Evolutionary conservation across 2,797 vertebrate species (phyloP).

Genomic region (Babyrousa celebensis): DNA sequence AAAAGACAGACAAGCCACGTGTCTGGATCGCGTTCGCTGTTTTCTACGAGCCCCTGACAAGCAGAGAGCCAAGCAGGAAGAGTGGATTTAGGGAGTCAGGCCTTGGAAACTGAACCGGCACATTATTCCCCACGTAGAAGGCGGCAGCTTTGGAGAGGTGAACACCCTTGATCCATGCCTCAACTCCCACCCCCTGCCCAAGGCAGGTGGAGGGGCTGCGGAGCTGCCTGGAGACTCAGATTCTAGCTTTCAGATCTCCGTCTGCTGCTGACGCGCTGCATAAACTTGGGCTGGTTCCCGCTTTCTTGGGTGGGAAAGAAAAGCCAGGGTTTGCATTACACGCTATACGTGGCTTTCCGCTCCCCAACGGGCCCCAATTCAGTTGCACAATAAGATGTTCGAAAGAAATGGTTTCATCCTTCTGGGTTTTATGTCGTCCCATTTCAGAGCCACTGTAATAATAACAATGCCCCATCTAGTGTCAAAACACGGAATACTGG

Average conservation of each 20-base stretch:
- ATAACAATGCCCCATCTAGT: slow-evolving; percentile 67
- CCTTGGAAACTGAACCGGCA: background rate
- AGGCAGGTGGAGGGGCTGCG: background rate
- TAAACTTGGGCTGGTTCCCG: background rate
- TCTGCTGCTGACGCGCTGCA: background rate
- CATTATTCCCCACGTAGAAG: background rate
- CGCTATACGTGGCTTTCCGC: background rate
- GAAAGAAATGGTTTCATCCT: slow-evolving; percentile 21
- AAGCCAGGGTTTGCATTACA: background rate
- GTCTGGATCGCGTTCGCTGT: background rate
- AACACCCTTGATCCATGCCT: rapidly evolving
- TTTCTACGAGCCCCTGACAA: background rate
- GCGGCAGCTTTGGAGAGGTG: background rate
- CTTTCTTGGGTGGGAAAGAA: background rate
- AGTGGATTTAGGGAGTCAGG: background rate
- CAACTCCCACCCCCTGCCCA: rapidly evolving
- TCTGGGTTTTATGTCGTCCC: background rate
- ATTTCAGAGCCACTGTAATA: background rate
- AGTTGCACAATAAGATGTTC: background rate
- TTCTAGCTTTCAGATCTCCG: background rate
- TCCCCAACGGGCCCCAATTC: background rate
- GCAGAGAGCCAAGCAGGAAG: background rate
- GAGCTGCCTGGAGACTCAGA: background rate
- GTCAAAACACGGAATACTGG: slow-evolving; percentile 38
- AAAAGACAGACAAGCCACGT: background rate